These are phyloP conservation scores for Unio pictorum DNA, from an alignment of 2,888 invertebrate species.

Conservation along the genomic window DNA sequence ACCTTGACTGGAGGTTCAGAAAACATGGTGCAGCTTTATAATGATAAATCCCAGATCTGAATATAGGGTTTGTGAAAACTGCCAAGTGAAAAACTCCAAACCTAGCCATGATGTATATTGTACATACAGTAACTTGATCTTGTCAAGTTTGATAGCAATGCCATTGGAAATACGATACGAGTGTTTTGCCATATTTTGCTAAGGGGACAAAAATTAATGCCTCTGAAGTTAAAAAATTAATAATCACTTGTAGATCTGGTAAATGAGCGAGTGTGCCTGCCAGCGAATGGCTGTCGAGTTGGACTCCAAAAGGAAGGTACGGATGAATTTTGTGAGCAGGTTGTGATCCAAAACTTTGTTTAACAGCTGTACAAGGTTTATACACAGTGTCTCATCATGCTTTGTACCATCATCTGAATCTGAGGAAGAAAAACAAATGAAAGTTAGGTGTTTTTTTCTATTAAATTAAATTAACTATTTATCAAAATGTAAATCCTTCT, in stretches of 20 bases:
- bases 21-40: too few species aligned
- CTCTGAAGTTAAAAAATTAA: neutral
- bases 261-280: slow-evolving; percentile 86
- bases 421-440: slow-evolving; percentile 8
- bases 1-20: too few species aligned
- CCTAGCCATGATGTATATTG: too few species aligned
- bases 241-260: slow-evolving; percentile 64
- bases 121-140: too few species aligned
- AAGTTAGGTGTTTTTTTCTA: neutral
- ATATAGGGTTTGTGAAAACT: too few species aligned
- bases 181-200: neutral
- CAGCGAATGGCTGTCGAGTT: slow-evolving; percentile 93
- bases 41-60: too few species aligned
- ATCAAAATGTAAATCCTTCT: too few species aligned
- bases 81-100: too few species aligned
- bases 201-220: neutral
- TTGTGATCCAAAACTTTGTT: slow-evolving; percentile 78
- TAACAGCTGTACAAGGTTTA: slow-evolving; percentile 80
- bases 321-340: slow-evolving; percentile 83
- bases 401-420: slow-evolving; percentile 52
- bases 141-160: neutral
- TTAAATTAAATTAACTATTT: too few species aligned
- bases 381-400: slow-evolving; percentile 78
- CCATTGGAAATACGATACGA: too few species aligned
- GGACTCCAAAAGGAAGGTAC: slow-evolving; percentile 92